phyloP scores from a whole-genome alignment of 2,113 vertebrate genomes.

The Oenanthe melanoleuca region DNA sequence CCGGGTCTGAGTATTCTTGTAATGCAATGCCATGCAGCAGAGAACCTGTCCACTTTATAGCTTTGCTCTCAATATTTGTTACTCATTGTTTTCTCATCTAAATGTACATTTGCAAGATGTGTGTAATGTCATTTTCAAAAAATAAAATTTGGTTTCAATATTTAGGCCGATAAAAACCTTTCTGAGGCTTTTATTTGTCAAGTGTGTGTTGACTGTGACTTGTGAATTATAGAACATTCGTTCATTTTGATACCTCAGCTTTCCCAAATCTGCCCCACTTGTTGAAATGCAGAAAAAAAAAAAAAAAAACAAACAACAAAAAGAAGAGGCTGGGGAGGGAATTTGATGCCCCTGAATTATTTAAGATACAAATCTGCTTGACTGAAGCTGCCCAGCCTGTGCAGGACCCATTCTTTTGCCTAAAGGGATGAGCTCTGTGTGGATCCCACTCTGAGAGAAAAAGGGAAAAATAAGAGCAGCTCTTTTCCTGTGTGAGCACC shows the following conservation, averaged over 20 bases:
- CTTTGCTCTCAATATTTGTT: conserved; percentile 80
- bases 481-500: neutral
- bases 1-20: conserved; percentile 64
- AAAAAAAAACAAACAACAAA: too few species aligned
- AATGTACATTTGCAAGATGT: conserved; percentile 87
- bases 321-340: neutral
- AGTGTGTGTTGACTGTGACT: neutral
- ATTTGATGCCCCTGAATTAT: neutral
- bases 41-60: conserved; percentile 75
- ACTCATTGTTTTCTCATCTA: conserved; percentile 79
- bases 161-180: conserved; percentile 61
- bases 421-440: neutral
- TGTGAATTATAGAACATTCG: fast-evolving
- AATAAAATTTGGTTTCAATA: conserved; percentile 86
- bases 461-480: neutral
- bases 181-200: neutral
- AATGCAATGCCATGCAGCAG: conserved; percentile 68
- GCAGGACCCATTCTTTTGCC: neutral
- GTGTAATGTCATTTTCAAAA: conserved; percentile 86
- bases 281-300: neutral
- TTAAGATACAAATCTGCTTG: neutral
- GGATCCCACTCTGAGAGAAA: neutral
- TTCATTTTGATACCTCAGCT: neutral
- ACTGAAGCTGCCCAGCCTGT: neutral
- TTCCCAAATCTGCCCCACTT: neutral